Evolutionary conservation across 2,797 vertebrate genomes (phyloP).

Genomic region (Potorous gilbertii): DNA sequence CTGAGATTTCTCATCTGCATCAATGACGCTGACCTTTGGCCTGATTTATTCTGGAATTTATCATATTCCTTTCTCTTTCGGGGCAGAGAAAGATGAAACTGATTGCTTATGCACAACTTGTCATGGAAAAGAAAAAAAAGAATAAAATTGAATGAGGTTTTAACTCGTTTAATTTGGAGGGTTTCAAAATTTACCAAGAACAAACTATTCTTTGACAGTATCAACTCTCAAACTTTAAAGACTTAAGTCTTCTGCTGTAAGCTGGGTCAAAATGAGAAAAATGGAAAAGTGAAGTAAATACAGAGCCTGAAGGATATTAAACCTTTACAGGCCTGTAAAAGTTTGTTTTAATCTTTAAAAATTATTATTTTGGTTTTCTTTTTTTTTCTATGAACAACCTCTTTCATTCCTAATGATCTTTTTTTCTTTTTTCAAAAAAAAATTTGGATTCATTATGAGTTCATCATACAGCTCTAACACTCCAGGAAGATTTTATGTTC

Average conservation of each 20-base stretch:
- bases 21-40: not conserved
- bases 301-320: not conserved
- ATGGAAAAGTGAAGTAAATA: not conserved
- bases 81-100: not conserved
- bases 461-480: not conserved
- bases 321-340: not conserved
- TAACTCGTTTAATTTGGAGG: slow-evolving; percentile 46
- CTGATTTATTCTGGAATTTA: not conserved
- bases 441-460: slow-evolving; percentile 1
- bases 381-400: not conserved
- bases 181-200: slow-evolving; percentile 29
- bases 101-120: not conserved
- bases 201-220: slow-evolving; percentile 34
- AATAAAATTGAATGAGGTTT: slow-evolving; percentile 7
- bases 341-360: slow-evolving; percentile 28
- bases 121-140: slow-evolving; percentile 48
- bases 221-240: slow-evolving; percentile 42
- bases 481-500: slow-evolving; percentile 17
- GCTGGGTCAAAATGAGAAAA: slow-evolving; percentile 18
- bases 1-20: slow-evolving; percentile 13
- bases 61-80: not conserved
- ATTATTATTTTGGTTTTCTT: not conserved
- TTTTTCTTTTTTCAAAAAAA: not conserved
- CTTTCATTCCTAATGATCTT: not conserved
- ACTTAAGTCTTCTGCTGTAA: slow-evolving; percentile 13